phyloP scores from a whole-genome alignment of 2,888 invertebrate species.

The Chrysomela aeneicollis region DNA sequence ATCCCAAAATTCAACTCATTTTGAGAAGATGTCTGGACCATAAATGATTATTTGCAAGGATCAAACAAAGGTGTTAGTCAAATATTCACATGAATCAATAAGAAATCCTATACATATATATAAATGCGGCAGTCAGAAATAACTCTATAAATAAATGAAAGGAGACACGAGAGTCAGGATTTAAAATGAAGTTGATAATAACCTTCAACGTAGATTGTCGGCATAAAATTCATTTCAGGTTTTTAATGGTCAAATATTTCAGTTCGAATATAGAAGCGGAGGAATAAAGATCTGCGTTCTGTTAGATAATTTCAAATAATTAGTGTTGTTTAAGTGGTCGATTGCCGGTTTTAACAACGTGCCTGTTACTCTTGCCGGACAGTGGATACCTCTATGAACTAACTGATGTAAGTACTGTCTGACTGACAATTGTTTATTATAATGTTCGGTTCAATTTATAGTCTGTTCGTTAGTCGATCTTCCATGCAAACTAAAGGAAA shows the following conservation, averaged over 20 bases:
- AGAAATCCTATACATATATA: not conserved
- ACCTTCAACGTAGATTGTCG: conserved; percentile 55
- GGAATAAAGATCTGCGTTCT: conserved; percentile 48
- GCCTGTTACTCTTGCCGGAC: conserved; percentile 33
- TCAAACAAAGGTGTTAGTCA: not conserved
- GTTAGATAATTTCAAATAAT: conserved; percentile 47
- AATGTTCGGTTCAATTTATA: conserved; percentile 25
- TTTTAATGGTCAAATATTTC: conserved; percentile 55
- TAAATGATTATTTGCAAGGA: not conserved
- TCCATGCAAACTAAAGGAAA: conserved; percentile 19
- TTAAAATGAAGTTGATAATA: conserved; percentile 55
- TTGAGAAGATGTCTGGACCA: too few relatives aligned
- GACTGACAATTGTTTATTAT: conserved; percentile 35
- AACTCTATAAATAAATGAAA: conserved; percentile 51
- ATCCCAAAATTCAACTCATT: too few relatives aligned
- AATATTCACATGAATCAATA: not conserved
- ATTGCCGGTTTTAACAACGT: conserved; percentile 37
- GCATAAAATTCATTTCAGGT: conserved; percentile 56
- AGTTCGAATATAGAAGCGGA: conserved; percentile 52
- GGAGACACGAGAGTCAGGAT: conserved; percentile 44
- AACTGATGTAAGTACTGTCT: conserved; percentile 38
- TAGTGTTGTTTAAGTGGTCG: conserved; percentile 42
- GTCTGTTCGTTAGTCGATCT: conserved; percentile 15
- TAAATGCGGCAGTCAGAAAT: conserved; percentile 43
- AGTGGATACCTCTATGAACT: conserved; percentile 36